phyloP scores from a whole-genome alignment of 2,797 vertebrate species.

The Buphagus erythrorhynchus region DNA sequence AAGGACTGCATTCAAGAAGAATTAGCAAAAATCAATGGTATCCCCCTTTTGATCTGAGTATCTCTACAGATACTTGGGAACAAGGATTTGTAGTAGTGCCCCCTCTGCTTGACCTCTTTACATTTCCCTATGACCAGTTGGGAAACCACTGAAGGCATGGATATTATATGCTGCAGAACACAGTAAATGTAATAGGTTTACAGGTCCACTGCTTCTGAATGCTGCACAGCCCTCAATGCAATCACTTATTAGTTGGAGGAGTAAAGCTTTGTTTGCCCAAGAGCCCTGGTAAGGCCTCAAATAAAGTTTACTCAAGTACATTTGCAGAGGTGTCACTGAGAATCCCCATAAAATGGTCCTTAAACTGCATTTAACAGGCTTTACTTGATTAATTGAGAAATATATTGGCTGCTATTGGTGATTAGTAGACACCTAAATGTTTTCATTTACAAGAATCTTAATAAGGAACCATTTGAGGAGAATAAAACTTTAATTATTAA shows the following conservation, averaged over 20 bases:
- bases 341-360: background rate
- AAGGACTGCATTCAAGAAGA: background rate
- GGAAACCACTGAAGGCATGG: background rate
- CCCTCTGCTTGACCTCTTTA: rapidly evolving
- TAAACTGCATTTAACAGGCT: background rate
- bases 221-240: background rate
- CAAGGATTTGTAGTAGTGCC: rapidly evolving
- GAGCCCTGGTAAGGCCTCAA: background rate
- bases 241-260: background rate
- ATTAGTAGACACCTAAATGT: background rate
- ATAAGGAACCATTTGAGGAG: background rate
- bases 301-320: background rate
- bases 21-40: background rate
- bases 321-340: background rate
- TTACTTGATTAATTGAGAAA: background rate
- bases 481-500: background rate
- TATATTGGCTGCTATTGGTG: background rate
- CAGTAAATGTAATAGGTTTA: background rate
- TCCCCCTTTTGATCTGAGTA: background rate
- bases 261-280: background rate
- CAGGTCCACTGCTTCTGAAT: background rate
- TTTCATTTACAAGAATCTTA: background rate
- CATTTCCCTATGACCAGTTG: background rate
- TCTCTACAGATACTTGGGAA: background rate
- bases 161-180: background rate